These are phyloP conservation scores for Venustoraphidia nigricollis DNA, from an alignment of 2,888 invertebrate genomes.

Conservation along the genomic window DNA sequence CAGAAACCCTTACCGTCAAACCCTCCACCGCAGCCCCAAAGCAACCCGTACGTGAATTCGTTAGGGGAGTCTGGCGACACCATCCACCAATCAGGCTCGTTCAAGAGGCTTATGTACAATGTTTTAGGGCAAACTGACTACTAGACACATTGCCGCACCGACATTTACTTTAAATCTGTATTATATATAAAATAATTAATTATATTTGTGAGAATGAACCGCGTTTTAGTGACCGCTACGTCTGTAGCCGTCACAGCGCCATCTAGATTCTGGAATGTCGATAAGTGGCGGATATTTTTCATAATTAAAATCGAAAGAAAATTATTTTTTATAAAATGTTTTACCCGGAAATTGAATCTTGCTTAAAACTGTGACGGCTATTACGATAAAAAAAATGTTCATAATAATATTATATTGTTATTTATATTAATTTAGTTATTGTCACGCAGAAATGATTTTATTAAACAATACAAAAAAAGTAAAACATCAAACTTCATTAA, in stretches of 20 bases:
- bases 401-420: too few species aligned
- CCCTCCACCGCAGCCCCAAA: conserved; percentile 19
- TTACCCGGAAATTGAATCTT: too few species aligned
- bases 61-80: conserved; percentile 55
- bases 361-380: too few species aligned
- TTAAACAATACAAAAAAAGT: too few species aligned
- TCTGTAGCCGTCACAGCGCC: too few species aligned
- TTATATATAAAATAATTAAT: not conserved
- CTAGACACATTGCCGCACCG: not conserved
- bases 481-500: too few species aligned
- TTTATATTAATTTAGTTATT: too few species aligned
- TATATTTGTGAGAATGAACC: too few species aligned
- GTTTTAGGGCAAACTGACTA: conserved; percentile 54
- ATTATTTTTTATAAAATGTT: too few species aligned
- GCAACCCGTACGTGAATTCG: conserved; percentile 54
- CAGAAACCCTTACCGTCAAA: conserved; percentile 21
- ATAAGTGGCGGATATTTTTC: not conserved
- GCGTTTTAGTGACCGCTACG: too few species aligned
- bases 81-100: conserved; percentile 83
- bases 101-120: conserved; percentile 84
- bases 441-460: too few species aligned
- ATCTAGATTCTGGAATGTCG: not conserved
- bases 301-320: not conserved
- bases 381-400: too few species aligned
- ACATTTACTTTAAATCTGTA: not conserved